A percentile compares a stretch with the other conserved stretches of the same genome.
Evolutionary conservation across 2,888 invertebrate species (phyloP).

Genomic region (Meganola albula): DNA sequence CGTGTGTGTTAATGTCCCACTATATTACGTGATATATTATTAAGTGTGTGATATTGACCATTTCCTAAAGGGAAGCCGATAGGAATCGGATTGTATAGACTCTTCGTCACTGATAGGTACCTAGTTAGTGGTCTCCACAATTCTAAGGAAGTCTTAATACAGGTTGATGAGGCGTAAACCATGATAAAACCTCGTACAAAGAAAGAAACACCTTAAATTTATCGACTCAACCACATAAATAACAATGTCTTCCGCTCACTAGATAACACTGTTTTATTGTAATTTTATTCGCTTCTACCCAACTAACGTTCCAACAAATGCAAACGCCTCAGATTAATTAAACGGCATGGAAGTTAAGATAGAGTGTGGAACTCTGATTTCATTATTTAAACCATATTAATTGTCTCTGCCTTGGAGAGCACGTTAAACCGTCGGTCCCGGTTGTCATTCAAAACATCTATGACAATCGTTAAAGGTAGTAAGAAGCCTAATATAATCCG

Average conservation of each 20-base stretch:
- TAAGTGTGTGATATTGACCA: no score
- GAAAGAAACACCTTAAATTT: constrained; percentile 31
- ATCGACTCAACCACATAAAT: constrained; percentile 49
- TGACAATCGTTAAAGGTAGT: not conserved
- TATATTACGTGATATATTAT: no score
- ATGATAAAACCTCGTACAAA: no score
- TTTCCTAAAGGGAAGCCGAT: no score
- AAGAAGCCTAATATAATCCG: no score
- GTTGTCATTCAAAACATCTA: not conserved
- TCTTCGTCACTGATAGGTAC: no score
- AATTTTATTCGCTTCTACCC: constrained; percentile 57
- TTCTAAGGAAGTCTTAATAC: no score
- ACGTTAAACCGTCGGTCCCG: not conserved
- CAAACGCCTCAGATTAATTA: constrained; percentile 32
- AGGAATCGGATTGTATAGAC: no score
- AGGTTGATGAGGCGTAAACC: no score
- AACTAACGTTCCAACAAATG: constrained; percentile 28
- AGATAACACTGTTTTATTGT: constrained; percentile 64
- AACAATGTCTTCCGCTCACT: constrained; percentile 44
- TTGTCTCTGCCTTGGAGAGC: not conserved
- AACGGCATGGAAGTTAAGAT: constrained; percentile 12
- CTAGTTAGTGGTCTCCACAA: no score
- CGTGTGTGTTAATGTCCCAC: no score
- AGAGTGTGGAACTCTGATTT: not conserved
- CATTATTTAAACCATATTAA: not conserved